phyloP scores from a whole-genome alignment of 2,797 vertebrate genomes.

The Sciurus vulgaris region DNA sequence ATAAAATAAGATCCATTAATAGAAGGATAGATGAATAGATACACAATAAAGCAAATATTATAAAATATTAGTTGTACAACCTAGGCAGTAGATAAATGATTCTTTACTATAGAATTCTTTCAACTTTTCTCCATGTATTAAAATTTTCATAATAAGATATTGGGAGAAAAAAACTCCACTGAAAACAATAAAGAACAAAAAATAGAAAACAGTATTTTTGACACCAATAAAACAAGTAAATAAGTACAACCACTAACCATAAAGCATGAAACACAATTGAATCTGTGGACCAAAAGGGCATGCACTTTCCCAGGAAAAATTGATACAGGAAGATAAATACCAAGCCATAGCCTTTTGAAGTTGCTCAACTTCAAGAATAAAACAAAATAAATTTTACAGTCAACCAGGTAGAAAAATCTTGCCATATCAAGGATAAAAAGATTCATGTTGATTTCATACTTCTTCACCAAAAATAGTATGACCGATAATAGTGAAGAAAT shows the following conservation, averaged over 20 bases:
- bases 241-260: neutral
- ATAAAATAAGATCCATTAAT: neutral
- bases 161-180: neutral
- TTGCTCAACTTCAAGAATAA: neutral
- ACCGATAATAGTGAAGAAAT: neutral
- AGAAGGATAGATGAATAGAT: neutral
- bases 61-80: neutral
- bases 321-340: neutral
- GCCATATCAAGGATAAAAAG: neutral
- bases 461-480: neutral
- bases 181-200: neutral
- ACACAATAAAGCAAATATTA: neutral
- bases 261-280: neutral
- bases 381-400: neutral
- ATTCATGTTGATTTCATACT: neutral
- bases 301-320: neutral
- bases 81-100: neutral
- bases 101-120: neutral
- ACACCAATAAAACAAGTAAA: neutral
- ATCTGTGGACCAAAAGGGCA: neutral
- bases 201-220: neutral
- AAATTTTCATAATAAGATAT: neutral
- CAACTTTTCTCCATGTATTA: neutral
- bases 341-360: neutral
- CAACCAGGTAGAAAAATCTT: conserved; percentile 14